A percentile compares a stretch with the other conserved stretches of the same genome.
phyloP scores from a whole-genome alignment of 2,888 invertebrate genomes.

The Dexiosoma caninum region DNA sequence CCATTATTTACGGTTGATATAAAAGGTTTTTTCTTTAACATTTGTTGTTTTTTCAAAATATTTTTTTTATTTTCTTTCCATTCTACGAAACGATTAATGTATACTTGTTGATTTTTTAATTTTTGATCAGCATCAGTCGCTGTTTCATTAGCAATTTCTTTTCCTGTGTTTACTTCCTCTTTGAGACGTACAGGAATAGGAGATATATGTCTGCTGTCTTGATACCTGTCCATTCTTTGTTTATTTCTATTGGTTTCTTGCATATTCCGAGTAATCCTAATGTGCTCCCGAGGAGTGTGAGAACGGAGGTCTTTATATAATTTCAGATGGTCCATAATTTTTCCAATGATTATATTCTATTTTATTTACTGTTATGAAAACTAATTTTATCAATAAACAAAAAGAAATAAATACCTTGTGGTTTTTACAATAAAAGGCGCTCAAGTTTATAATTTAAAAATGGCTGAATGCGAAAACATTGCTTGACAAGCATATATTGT shows the following conservation, averaged over 20 bases:
- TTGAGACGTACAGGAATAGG: constrained; percentile 61
- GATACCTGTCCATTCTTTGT: constrained; percentile 66
- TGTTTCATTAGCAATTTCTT: constrained; percentile 30
- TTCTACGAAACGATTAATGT: constrained; percentile 62
- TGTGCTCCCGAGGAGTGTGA: constrained; percentile 60
- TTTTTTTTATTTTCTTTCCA: constrained; percentile 65
- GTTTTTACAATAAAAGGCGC: constrained; percentile 8
- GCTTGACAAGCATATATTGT: neutral
- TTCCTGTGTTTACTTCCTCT: neutral
- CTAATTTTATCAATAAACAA: too few relatives aligned
- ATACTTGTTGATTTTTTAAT: constrained; percentile 60
- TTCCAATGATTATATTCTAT: neutral
- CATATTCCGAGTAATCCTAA: constrained; percentile 64
- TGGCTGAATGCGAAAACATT: constrained; percentile 11
- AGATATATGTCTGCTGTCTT: constrained; percentile 66
- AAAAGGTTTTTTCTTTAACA: constrained; percentile 62
- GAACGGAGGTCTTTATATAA: constrained; percentile 59
- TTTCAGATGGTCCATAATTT: constrained; percentile 60
- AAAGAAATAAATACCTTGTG: too few relatives aligned
- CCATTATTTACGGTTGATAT: constrained; percentile 44
- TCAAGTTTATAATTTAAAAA: neutral
- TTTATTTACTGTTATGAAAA: neutral
- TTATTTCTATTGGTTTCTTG: constrained; percentile 66
- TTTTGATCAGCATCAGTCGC: constrained; percentile 37
- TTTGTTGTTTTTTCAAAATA: constrained; percentile 2